Percentiles rank a stretch among this genome's conserved stretches.
phyloP scores from a whole-genome alignment of 2,113 vertebrate species.

The Triplophysa siluroides region DNA sequence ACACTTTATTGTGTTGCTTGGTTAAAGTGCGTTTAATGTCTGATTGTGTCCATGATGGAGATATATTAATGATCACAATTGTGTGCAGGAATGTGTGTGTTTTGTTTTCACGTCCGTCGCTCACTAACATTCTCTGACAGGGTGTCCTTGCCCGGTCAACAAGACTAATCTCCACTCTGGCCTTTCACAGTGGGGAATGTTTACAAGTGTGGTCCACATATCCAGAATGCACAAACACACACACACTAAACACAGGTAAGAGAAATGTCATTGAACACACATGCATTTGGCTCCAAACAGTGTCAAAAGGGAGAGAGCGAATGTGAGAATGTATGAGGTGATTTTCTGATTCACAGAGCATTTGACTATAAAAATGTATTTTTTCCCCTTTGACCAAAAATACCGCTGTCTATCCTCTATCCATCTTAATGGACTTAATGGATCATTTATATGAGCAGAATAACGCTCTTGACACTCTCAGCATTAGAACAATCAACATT shows the following conservation, averaged over 20 bases:
- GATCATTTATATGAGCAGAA: not conserved
- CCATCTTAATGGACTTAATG: not conserved
- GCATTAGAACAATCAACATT: too few relatives aligned
- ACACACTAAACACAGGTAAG: conserved; percentile 36
- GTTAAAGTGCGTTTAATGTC: not conserved
- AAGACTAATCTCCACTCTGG: conserved; percentile 75
- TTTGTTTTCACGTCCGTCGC: conserved; percentile 32
- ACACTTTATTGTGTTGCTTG: not conserved
- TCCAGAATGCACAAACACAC: conserved; percentile 58
- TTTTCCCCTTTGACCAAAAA: not conserved
- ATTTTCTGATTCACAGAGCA: not conserved
- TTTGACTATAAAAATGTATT: not conserved
- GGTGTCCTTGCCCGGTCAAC: conserved; percentile 78
- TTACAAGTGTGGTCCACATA: conserved; percentile 67
- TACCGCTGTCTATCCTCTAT: not conserved
- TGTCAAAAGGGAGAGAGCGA: not conserved
- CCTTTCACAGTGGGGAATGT: conserved; percentile 61
- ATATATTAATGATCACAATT: conserved; percentile 25
- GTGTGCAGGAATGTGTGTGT: conserved; percentile 26
- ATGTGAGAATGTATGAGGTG: not conserved
- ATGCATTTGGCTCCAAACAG: not conserved
- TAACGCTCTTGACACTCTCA: too few relatives aligned
- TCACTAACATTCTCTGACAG: conserved; percentile 65
- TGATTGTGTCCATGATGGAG: conserved; percentile 34
- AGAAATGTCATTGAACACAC: conserved; percentile 15